These are phyloP conservation scores for Poeciliopsis gracilis DNA, from an alignment of 2,797 vertebrate species.

Conservation along the genomic window DNA sequence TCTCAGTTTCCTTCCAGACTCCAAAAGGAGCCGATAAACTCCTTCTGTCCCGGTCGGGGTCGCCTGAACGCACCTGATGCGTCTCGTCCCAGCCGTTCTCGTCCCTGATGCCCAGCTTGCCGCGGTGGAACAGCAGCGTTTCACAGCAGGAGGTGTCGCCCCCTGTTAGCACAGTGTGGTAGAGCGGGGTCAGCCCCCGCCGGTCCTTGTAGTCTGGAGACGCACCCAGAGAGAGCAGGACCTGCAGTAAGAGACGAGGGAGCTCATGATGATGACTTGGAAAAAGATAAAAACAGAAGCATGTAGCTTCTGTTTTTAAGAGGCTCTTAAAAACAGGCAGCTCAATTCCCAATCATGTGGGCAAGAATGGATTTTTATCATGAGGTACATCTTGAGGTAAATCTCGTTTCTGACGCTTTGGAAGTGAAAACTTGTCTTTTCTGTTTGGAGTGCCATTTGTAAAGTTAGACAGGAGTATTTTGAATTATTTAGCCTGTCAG, in stretches of 20 bases:
- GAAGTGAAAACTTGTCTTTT: constrained; percentile 18
- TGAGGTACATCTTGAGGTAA: not conserved
- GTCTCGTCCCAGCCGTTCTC: constrained; percentile 97
- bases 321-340: not conserved
- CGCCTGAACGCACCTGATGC: constrained; percentile 83
- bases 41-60: not conserved
- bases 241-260: constrained; percentile 54
- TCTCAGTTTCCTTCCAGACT: not conserved
- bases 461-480: not conserved
- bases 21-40: not conserved
- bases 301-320: not conserved
- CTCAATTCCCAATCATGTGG: not conserved
- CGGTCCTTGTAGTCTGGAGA: constrained; percentile 95
- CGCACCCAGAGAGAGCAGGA: constrained; percentile 88
- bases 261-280: no score
- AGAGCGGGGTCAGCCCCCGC: constrained; percentile 91
- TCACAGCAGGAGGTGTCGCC: constrained; percentile 95
- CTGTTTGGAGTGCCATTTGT: not conserved
- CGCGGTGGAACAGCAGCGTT: constrained; percentile 89
- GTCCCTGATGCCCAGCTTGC: constrained; percentile 87
- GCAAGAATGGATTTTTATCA: not conserved
- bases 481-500: not conserved
- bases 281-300: not conserved
- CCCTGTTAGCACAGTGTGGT: constrained; percentile 94
- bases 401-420: not conserved